These are phyloP conservation scores for Apodemia zela DNA, from an alignment of 2,888 invertebrate genomes.

Conservation along the genomic window DNA sequence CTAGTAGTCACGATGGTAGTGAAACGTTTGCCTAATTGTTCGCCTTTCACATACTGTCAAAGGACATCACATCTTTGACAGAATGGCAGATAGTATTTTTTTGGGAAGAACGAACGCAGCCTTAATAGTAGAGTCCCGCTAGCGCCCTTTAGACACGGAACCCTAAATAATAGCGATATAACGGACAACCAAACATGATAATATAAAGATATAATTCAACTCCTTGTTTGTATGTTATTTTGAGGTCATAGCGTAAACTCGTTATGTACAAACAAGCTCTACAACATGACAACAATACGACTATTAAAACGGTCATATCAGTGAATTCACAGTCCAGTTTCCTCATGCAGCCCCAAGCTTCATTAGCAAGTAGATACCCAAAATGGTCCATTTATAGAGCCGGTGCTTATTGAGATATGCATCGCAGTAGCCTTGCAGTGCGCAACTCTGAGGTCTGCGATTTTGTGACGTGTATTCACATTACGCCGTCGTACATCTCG, in stretches of 20 bases:
- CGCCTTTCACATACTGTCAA: too few relatives aligned
- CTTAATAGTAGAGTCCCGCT: too few relatives aligned
- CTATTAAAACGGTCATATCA: constrained; percentile 64
- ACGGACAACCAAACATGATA: not conserved
- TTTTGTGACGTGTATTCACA: constrained; percentile 65
- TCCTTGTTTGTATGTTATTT: constrained; percentile 17
- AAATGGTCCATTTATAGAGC: constrained; percentile 75
- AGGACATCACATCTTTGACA: too few relatives aligned
- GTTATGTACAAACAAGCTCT: constrained; percentile 51
- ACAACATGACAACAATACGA: constrained; percentile 51
- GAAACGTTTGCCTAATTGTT: too few relatives aligned
- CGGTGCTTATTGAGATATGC: constrained; percentile 68
- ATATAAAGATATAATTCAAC: constrained; percentile 20
- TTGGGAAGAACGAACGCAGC: too few relatives aligned
- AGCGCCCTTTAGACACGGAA: not conserved
- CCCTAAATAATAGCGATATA: not conserved
- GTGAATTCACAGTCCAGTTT: constrained; percentile 66
- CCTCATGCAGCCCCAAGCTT: constrained; percentile 59
- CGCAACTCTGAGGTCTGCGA: constrained; percentile 51
- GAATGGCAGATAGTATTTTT: too few relatives aligned
- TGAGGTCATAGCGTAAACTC: constrained; percentile 23
- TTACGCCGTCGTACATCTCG: constrained; percentile 72
- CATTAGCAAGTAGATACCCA: constrained; percentile 78
- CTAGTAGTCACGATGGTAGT: too few relatives aligned
- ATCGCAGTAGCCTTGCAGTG: constrained; percentile 64